Percentiles rank a stretch among this genome's conserved stretches.
Conservation (phyloP, 2,797 vertebrate species). For the Simalia tracyae region DNA sequence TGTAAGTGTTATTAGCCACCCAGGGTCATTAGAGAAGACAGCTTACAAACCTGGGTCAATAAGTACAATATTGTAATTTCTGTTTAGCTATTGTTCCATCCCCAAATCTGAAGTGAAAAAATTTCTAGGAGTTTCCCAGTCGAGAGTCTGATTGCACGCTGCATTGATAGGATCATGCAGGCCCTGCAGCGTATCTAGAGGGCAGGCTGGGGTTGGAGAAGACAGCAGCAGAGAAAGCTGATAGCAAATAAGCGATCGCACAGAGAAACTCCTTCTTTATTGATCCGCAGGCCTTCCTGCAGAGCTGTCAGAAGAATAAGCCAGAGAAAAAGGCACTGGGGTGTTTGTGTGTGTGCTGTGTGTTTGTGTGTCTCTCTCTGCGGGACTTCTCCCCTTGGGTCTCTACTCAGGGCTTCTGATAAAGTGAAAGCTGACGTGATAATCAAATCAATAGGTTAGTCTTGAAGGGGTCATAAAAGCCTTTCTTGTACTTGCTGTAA, state of each 20-base stretch:
- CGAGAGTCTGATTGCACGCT: not conserved
- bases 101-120: not conserved
- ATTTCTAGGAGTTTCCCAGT: not conserved
- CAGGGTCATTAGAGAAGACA: not conserved
- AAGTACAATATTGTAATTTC: not conserved
- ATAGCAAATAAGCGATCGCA: not conserved
- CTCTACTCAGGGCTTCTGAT: not conserved
- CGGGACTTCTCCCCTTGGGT: not conserved
- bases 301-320: not conserved
- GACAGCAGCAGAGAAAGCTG: not conserved
- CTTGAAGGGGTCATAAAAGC: not conserved
- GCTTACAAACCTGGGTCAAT: not conserved
- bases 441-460: not conserved
- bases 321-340: not conserved
- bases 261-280: not conserved
- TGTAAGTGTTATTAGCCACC: not conserved
- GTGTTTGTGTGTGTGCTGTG: not conserved
- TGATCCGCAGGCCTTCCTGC: no score
- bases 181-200: not conserved
- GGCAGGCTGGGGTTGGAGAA: not conserved
- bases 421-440: not conserved
- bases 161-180: not conserved
- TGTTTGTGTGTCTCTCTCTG: not conserved
- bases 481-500: not conserved
- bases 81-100: no score